Evolutionary conservation across 2,888 invertebrate genomes (phyloP).

Genomic region (Leptopterna dolabrata): DNA sequence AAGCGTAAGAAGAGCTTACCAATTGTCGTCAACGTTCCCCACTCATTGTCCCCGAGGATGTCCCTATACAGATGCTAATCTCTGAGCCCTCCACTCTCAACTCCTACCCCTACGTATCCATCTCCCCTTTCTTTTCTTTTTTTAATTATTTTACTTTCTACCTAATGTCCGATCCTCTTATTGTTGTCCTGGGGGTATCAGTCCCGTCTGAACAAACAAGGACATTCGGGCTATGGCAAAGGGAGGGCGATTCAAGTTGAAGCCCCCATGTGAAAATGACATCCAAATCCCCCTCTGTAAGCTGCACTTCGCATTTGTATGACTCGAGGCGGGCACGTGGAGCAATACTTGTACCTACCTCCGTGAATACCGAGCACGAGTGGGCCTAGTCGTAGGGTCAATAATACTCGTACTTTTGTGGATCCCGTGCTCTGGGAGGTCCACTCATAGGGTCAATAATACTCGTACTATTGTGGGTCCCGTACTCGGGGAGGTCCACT

Average conservation of each 20-base stretch:
- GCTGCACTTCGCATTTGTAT: background rate
- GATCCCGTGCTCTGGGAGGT: too few species aligned
- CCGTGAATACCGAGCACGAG: background rate
- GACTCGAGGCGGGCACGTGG: background rate
- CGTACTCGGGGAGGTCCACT: too few species aligned
- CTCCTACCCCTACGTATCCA: background rate
- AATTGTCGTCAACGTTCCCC: conserved; percentile 40
- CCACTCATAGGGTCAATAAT: too few species aligned
- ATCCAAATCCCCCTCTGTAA: background rate
- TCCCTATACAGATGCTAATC: conserved; percentile 51
- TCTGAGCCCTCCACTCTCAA: conserved; percentile 9
- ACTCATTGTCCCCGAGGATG: conserved; percentile 22
- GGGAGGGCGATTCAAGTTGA: conserved; percentile 10
- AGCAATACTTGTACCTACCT: background rate
- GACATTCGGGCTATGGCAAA: conserved; percentile 1
- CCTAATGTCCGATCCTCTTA: conserved; percentile 52
- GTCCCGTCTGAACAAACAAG: conserved; percentile 52
- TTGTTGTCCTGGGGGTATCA: conserved; percentile 41
- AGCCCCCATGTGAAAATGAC: conserved; percentile 36
- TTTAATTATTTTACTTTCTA: conserved; percentile 50
- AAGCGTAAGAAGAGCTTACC: conserved; percentile 53
- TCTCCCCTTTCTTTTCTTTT: background rate
- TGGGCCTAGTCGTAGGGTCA: background rate
- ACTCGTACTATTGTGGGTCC: too few species aligned
- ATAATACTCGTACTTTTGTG: too few species aligned